Evolutionary conservation across 2,888 invertebrate species (phyloP).

Genomic region (Lepidocyrtinus sp.): DNA sequence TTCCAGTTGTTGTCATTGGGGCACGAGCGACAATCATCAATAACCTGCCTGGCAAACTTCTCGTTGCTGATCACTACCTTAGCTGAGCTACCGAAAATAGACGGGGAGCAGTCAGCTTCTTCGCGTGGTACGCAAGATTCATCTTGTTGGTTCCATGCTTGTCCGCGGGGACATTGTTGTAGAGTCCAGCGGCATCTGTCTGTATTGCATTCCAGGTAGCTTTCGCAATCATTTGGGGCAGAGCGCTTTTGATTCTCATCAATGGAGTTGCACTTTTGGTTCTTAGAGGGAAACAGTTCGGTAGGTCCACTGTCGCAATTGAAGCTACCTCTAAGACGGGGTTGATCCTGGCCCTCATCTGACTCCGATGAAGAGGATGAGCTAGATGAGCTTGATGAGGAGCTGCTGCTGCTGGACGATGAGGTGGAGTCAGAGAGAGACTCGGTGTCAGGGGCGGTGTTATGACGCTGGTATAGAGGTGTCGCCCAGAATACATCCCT

Average conservation of each 20-base stretch:
- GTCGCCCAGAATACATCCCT: conserved; percentile 27
- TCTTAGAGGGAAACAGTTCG: conserved; percentile 30
- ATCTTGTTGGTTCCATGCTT: conserved; percentile 35
- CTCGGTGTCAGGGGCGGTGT: background rate
- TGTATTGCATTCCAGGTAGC: conserved; percentile 35
- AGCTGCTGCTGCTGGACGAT: background rate
- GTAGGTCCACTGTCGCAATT: conserved; percentile 24
- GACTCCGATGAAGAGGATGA: conserved; percentile 29
- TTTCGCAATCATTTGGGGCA: conserved; percentile 15
- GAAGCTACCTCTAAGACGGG: conserved; percentile 21
- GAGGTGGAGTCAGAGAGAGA: conserved; percentile 17
- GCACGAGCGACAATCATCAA: conserved; percentile 42
- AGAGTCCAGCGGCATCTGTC: conserved; percentile 34
- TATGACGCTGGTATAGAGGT: conserved; percentile 25
- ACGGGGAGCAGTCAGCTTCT: conserved; percentile 38
- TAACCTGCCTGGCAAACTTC: conserved; percentile 11
- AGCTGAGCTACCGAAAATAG: conserved; percentile 28
- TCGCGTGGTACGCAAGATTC: conserved; percentile 27
- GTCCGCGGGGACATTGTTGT: conserved; percentile 17
- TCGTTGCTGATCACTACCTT: conserved; percentile 32
- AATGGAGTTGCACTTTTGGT: conserved; percentile 22
- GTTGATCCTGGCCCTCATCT: conserved; percentile 30
- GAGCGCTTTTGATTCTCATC: conserved; percentile 41
- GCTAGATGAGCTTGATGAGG: background rate
- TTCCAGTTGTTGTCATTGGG: conserved; percentile 34